Evolutionary conservation across 2,797 vertebrate species (phyloP).

Genomic region (Myotis findleyi): DNA sequence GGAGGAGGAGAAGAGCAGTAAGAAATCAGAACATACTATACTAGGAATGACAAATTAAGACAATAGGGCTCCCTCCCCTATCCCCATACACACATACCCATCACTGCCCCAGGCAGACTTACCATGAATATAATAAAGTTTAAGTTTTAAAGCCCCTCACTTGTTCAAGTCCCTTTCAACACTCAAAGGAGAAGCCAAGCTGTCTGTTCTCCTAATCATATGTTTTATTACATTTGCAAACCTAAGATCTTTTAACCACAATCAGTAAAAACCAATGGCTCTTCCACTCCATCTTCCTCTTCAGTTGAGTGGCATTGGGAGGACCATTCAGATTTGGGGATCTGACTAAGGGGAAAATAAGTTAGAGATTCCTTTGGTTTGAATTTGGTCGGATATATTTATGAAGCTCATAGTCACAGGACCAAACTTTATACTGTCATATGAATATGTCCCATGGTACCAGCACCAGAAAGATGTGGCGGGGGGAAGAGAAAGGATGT

Average conservation of each 20-base stretch:
- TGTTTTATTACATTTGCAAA: slow-evolving; percentile 10
- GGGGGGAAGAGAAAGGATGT: neutral
- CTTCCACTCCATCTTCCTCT: neutral
- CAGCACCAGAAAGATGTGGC: neutral
- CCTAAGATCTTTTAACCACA: neutral
- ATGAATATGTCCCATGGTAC: neutral
- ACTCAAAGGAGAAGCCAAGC: neutral
- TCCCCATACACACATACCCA: fast-evolving
- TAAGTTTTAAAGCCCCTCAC: neutral
- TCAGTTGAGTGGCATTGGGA: neutral
- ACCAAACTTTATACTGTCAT: neutral
- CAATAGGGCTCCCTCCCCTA: neutral
- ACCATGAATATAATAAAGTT: neutral
- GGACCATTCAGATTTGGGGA: neutral
- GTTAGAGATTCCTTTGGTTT: neutral
- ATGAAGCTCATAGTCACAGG: neutral
- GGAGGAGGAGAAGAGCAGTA: neutral
- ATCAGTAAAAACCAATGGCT: neutral
- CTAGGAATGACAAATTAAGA: neutral
- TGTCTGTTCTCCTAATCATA: neutral
- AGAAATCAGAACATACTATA: neutral
- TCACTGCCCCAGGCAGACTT: neutral
- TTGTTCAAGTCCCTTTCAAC: neutral
- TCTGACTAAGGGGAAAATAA: neutral
- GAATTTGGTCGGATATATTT: neutral